phyloP scores from a whole-genome alignment of 1,140 invertebrate species.

The Brachionus sp. region DNA sequence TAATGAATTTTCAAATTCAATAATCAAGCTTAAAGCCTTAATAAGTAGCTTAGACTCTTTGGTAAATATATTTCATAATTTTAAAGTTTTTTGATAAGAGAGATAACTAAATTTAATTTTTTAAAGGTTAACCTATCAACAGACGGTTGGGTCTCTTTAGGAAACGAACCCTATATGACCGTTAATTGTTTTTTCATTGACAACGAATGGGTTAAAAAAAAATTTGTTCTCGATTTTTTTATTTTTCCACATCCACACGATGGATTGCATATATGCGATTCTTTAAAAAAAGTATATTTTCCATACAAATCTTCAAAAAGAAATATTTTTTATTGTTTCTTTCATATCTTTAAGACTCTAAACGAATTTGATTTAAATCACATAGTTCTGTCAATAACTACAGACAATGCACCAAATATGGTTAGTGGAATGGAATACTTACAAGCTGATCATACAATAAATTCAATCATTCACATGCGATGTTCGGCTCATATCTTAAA shows the following conservation, averaged over 20 bases:
- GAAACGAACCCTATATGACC: background rate
- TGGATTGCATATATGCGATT: background rate
- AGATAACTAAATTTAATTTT: background rate
- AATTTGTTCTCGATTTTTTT: background rate
- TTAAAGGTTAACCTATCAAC: background rate
- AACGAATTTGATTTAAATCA: background rate
- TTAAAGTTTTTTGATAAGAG: background rate
- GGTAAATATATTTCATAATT: background rate
- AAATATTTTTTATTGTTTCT: background rate
- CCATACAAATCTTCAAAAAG: background rate
- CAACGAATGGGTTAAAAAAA: background rate
- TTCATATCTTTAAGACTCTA: background rate
- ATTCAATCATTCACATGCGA: background rate
- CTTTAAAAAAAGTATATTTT: background rate
- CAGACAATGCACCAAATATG: background rate
- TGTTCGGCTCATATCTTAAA: slow-evolving; percentile 6
- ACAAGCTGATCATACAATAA: background rate
- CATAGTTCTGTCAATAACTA: background rate
- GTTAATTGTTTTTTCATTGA: slow-evolving; percentile 8
- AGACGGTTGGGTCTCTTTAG: background rate
- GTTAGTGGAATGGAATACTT: background rate
- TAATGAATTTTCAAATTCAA: background rate
- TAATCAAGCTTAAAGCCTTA: background rate
- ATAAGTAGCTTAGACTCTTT: slow-evolving; percentile 7
- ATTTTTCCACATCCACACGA: background rate